Conservation (phyloP, 2,797 vertebrate species). For the Phrynocephalus vlangalii region DNA sequence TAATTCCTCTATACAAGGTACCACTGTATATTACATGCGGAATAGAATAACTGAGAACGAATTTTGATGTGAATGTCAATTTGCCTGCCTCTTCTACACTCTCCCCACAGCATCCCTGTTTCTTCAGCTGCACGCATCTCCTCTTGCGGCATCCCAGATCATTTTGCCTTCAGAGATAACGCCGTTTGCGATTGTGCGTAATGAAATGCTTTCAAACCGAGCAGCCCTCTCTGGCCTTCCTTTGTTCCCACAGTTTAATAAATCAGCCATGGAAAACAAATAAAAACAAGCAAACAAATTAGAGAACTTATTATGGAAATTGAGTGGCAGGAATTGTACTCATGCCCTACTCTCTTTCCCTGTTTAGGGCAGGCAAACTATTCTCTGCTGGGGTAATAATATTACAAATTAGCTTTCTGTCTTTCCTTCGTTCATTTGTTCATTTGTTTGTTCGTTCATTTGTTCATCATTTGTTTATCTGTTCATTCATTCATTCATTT, state of each 20-base stretch:
- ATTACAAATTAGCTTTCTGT: conserved; percentile 70
- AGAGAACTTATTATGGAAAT: conserved; percentile 83
- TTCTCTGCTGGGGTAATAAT: conserved; percentile 75
- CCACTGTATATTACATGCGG: not conserved
- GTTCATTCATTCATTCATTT: not conserved
- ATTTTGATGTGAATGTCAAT: conserved; percentile 59
- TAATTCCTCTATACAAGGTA: no score
- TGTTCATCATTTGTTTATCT: no score
- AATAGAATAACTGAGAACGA: conserved; percentile 21
- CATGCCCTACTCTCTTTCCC: conserved; percentile 46
- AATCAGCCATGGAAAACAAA: conserved; percentile 76
- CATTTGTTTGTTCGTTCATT: not conserved
- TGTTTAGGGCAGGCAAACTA: no score
- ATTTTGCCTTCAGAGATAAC: conserved; percentile 34
- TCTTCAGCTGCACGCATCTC: not conserved
- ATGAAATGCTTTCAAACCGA: conserved; percentile 68
- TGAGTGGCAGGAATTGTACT: conserved; percentile 74
- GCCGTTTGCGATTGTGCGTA: conserved; percentile 57
- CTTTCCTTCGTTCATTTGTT: not conserved
- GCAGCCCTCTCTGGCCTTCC: conserved; percentile 37
- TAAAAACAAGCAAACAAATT: conserved; percentile 76
- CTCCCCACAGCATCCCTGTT: not conserved
- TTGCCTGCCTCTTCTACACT: conserved; percentile 5
- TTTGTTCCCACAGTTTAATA: conserved; percentile 58
- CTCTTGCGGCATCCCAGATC: not conserved